Evolutionary conservation across 2,797 vertebrate species (phyloP).

Genomic region (Cetoscarus ocellatus): DNA sequence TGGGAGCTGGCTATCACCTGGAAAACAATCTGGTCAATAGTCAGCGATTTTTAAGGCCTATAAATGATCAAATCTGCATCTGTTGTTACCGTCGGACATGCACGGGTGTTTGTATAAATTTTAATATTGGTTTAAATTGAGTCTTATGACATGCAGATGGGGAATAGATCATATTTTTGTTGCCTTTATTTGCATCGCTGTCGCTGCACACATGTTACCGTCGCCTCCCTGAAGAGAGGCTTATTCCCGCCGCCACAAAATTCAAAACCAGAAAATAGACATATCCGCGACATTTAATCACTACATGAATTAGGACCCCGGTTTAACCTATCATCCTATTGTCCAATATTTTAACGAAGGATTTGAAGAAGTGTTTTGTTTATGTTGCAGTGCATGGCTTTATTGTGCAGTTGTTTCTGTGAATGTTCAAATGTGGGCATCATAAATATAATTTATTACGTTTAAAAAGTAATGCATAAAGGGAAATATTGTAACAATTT

Average conservation of each 20-base stretch:
- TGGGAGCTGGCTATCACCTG: slow-evolving; percentile 71
- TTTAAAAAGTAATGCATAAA: too few species aligned
- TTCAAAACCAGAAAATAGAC: slow-evolving; percentile 61
- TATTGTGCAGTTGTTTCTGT: too few species aligned
- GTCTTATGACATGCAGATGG: fast-evolving
- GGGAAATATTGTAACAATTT: too few species aligned
- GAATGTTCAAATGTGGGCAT: too few species aligned
- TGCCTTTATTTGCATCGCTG: background rate
- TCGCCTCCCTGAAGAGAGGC: background rate
- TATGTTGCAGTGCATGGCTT: too few species aligned
- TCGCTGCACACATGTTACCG: slow-evolving; percentile 28
- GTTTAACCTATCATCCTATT: background rate
- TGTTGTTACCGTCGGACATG: background rate
- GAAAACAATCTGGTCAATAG: slow-evolving; percentile 49
- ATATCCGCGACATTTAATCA: background rate
- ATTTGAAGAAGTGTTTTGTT: too few species aligned
- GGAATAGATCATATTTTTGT: too few species aligned
- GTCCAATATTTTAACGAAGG: too few species aligned
- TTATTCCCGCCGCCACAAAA: slow-evolving; percentile 52
- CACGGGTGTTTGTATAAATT: background rate
- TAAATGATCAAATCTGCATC: too few species aligned
- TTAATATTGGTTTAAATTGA: background rate
- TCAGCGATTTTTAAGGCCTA: slow-evolving; percentile 9
- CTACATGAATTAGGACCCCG: too few species aligned
- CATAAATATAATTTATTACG: too few species aligned